Base-by-base conservation (phyloP, 1,140 invertebrate genomes). In the Drosophila watanabei region DNA sequence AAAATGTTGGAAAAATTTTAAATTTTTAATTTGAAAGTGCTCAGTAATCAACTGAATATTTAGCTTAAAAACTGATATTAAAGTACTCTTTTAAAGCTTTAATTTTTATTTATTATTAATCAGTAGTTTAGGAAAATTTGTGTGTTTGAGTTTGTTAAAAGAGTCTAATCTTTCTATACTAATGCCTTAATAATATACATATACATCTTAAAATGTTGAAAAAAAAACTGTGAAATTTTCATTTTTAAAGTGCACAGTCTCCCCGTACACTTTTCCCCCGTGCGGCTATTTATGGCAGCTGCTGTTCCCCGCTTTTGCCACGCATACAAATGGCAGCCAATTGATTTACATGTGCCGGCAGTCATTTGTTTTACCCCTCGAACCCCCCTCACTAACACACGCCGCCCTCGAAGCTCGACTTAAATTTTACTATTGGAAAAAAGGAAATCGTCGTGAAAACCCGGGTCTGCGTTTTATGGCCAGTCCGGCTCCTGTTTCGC, bases 311-410 rank as follows among this genome's bases (percentile, higher is more conserved):
- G 64, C 68, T 54, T 65, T 58, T 70, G 86, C 60, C 63, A 82
- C 82, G 86, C 86, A 89, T 89, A 90, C 88, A 85, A 89, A 89
- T 89, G 86, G 76, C 86, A 80, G 76, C 72, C 86, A 85, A 89
- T 89, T 89, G 86, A 89, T 89, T 85, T 89, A 89, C 85, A 82
- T 89, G 84, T 59, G 80, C 75, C 71, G 65, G 48, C 60, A 43
- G 65, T 60, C 57, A 48, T 77, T 80, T 70, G 62, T 48, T 66
- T 66, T 57, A 30, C 18, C 18, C 24, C 30, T 14, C 51, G 43
- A 7, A 9, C 49, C 18, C 18, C 30, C 18, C 51, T 65, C 10
- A 9, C 49, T 18, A 18, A 4, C 33, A 10, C 45, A 6, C 32
- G 28, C 32, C 7, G 5, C 24, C 14, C 16, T 6, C 16, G 48